phyloP scores from a whole-genome alignment of 2,797 vertebrate species.

The Tolypeutes matacus region DNA sequence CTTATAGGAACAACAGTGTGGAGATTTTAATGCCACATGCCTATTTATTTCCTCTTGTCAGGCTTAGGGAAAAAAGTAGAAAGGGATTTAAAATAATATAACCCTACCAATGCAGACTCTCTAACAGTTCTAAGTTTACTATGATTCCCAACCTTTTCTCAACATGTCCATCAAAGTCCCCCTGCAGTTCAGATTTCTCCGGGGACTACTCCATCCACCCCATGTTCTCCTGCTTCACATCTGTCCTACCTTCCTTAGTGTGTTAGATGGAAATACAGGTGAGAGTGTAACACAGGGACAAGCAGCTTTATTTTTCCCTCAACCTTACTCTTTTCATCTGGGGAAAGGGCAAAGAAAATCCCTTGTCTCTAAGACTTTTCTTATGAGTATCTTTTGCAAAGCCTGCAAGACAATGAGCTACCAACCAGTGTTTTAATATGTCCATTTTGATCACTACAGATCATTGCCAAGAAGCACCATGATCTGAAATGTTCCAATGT shows the following conservation, averaged over 20 bases:
- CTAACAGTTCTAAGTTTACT: not conserved
- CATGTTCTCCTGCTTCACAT: not conserved
- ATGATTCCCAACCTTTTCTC: not conserved
- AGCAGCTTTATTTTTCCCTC: conserved; percentile 1
- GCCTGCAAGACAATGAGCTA: not conserved
- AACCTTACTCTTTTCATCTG: not conserved
- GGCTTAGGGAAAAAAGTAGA: not conserved
- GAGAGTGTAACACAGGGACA: not conserved
- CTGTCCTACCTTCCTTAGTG: not conserved
- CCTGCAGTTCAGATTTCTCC: not conserved
- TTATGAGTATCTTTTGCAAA: conserved; percentile 17
- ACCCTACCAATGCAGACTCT: not conserved
- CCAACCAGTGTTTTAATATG: not conserved
- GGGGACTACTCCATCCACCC: not conserved
- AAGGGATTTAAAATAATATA: conserved; percentile 1
- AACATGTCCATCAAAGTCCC: not conserved
- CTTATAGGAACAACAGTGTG: not conserved
- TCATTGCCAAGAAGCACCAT: not conserved
- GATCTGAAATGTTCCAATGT: not conserved
- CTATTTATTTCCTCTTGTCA: not conserved
- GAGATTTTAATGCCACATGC: not conserved
- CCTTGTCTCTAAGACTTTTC: not conserved
- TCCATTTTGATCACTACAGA: not conserved
- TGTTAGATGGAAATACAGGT: not conserved
- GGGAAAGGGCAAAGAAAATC: not conserved